Evolutionary conservation across 1,140 invertebrate genomes (phyloP), one percentile per base, ranked within the genome.

Genomic region (Drosophila leontia): DNA sequence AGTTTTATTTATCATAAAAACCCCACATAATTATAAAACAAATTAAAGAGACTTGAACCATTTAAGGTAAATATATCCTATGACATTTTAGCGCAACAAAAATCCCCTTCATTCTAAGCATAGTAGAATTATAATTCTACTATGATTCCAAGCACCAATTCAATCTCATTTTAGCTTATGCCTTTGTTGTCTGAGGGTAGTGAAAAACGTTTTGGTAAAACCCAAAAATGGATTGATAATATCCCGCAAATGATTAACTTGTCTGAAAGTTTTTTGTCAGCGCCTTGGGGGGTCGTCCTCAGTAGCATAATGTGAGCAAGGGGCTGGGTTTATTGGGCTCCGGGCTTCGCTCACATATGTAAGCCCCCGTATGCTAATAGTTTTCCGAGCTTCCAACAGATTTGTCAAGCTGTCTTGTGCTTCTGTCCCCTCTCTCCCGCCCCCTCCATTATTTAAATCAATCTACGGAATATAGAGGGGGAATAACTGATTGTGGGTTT

Each of bases 181-280:
- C 44, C 45, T 9, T 63, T 56, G 56, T 57, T 59, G n/a, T 34
- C n/a, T 23, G 3, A 26, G 67, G 39, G 48, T 37, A 51, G 53
- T 17, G 70, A 37, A 74, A 72, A 70, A 45, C 45, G 61, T 78
- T 58, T 59, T 51, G 65, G 32, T 70, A 78, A 85, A 80, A 71
- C 86, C 86, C 85, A 79, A 80, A 90, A 90, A 90, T 82, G 85
- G 85, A 90, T 90, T 90, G 85, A 90, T 91, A 90, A 90, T 91
- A 90, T 85, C 78, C 86, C 85, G 81, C 85, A 90, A 90, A 90
- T 90, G 85, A 90, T 90, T 90, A 90, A 90, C 85, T 90, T 90
- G 78, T 62, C 86, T 67, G 44, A 90, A 88, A 78, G 74, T 88
- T 88, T 84, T 84, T 88, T 50, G 37, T 47, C 35, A 70, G 64